Evolutionary conservation across 2,888 invertebrate species (phyloP), one percentile per base, ranked within the genome.

Genomic region (Margaritifera margaritifera): DNA sequence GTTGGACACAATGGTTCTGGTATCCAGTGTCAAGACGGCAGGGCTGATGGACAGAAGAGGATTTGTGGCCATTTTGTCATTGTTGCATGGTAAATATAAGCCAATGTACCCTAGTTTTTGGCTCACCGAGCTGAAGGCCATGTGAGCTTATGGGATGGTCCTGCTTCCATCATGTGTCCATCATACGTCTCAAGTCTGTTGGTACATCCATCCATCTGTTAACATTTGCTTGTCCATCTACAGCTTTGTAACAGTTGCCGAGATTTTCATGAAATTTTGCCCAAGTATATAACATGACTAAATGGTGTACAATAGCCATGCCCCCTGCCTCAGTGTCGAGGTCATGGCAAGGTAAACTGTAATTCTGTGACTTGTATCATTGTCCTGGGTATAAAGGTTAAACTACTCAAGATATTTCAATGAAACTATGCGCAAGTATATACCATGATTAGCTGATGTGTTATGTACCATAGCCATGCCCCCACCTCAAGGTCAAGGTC

Each of bases 21-120:
- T 83, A 5, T 83, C 83, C 18, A 83, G 82, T 75, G 84, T 84
- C 22, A 80, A 80, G 57, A 80, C 77, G 1, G 73, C 78, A 24
- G 72, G 74, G 22, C 71, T 70, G 25, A 75, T 81, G 66, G 84
- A 84, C 67, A 71, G 84, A 22, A 69, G 82, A 50, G 84, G 84
- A 11, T 83, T 75, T 68, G 78, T 84, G 56, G 84, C 84, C 31
- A 75, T 84, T 20, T 68, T 84, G 22, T 83, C 84, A 20, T 59
- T 84, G 24, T 42, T 73, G 19, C 74, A 81, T 71, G 79, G 83
- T 81, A 76, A 60, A 62, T 56, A 42, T 42, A 42, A 4, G 42
- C 15, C 42, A 42, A 11, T 11, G 42, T 42, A 11, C 42, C 42
- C 24, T 24, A 11, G 24, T 55, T 24, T 55, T 55, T 24, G n/a